A percentile compares a stretch with the other conserved stretches of the same genome.
Conservation (phyloP, 2,888 invertebrate species). For the Spisula solida region DNA sequence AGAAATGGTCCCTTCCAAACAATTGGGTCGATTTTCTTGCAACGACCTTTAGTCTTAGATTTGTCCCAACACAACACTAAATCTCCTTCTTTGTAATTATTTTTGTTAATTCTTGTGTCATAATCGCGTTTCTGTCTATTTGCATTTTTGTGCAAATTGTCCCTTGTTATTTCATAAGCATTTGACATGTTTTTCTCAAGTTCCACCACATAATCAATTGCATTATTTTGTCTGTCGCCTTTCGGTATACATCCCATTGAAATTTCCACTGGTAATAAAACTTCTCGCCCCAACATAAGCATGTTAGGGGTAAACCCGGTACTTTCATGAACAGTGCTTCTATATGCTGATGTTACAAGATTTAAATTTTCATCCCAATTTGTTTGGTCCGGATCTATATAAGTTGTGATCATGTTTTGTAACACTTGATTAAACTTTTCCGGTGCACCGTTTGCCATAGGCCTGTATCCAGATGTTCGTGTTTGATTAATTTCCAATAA, state of each 20-base stretch:
- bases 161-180: slow-evolving; percentile 28
- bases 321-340: not conserved
- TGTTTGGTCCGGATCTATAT: slow-evolving; percentile 25
- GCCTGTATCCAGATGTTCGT: slow-evolving; percentile 31
- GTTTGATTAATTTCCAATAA: slow-evolving; percentile 33
- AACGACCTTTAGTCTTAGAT: slow-evolving; percentile 1
- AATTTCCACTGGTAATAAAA: slow-evolving; percentile 17
- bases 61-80: slow-evolving; percentile 38
- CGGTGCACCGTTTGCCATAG: slow-evolving; percentile 36
- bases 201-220: slow-evolving; percentile 1
- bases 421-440: slow-evolving; percentile 41
- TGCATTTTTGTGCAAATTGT: slow-evolving; percentile 21
- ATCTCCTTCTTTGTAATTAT: not conserved
- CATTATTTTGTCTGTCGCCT: not conserved
- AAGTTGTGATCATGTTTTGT: slow-evolving; percentile 40
- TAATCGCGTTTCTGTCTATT: slow-evolving; percentile 45
- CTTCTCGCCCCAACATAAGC: slow-evolving; percentile 42
- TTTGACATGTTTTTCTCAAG: slow-evolving; percentile 34
- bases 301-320: slow-evolving; percentile 52
- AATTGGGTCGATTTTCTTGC: slow-evolving; percentile 20
- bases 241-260: not conserved
- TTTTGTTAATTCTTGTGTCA: slow-evolving; percentile 28
- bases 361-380: not conserved
- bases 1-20: slow-evolving; percentile 50
- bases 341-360: slow-evolving; percentile 36